Base-by-base conservation (phyloP, 2,113 vertebrate species). In the Pitta sordida region DNA sequence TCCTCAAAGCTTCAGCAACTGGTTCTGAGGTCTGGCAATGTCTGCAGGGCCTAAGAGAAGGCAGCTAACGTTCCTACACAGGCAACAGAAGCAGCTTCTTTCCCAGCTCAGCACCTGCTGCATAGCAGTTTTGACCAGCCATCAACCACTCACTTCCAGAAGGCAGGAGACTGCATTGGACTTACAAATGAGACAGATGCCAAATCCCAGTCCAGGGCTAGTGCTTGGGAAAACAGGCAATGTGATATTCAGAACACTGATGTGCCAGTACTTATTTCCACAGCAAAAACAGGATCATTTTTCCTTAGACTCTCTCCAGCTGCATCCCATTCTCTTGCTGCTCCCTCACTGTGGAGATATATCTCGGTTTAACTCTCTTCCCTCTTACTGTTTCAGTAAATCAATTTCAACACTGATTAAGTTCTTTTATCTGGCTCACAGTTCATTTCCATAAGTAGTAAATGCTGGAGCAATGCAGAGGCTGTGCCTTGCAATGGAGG, bases 11-110 rank as follows among this genome's bases (percentile, higher is more conserved):
- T 76, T 58, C 62, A 75, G 73, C 65, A 79, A 46, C 16, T 36
- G 58, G 12, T 68, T 55, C 1, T 27, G 41, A 26, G 53, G 53
- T 37, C 94, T 86, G 70, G 71, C 59, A 74, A 29, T 19, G 26
- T 86, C 86, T 63, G 37, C 52, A 69, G 32, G 69, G 48, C 65
- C 86, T 76, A 83, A 32, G 16, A 86, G 20, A 53, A 41, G 14
- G 37, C 16, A 9, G 59, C 16, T 32, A 46, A 62, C 32, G n/a
- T 8, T 82, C 46, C 65, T 20, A 26, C 58, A 84, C 1, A 86
- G 52, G 69, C 52, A 93, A 73, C 53, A 93, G 77, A 70, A 92
- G 75, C 62, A 93, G 70, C 17, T 69, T 73, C 89, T 85, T 84
- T 79, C 51, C 44, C 69, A 92, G 69, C 41, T 71, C 62, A 88